Base-by-base conservation (phyloP, 2,888 invertebrate genomes). In the Chelonus formosanus region DNA sequence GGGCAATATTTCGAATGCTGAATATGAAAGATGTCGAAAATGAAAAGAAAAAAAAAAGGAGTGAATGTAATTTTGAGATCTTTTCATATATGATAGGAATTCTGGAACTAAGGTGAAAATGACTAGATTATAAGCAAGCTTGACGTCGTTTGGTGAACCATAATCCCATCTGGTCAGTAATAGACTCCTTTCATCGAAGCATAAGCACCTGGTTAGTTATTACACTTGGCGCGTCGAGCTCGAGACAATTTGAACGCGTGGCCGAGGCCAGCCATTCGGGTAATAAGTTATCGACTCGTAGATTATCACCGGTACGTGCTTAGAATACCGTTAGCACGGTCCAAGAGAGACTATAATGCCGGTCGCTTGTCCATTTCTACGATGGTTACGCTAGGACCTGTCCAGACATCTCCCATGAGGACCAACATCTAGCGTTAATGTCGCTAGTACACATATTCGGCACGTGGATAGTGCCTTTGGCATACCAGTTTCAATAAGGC, bases 231-330 rank as follows among this genome's bases (percentile, higher is more conserved):
- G 50, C 59, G 58, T 57, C 47, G 67, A 55, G 64, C 62, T 59
- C 57, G 67, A 61, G 67, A 71, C 72, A 73, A 73, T 71, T 73
- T 71, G 67, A 63, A 58, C 66, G 66, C 67, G 66, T 60, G 63
- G 65, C 63, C 63, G 5, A 35, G 32, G 52, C 40, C 45, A 31
- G 67, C 71, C 64, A 72, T 72, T 70, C 69, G 65, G 63, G 56
- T 66, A 71, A 71, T 73, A 73, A 73, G 72, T 71, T 73, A 73
- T 73, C 72, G 72, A 71, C 72, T 73, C 70, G 71, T 71, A 73
- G 72, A 73, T 73, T 73, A 73, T 73, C 70, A 65, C 56, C 50
- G 63, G 67, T 60, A 73, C 72, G 72, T 73, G 72, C 70, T 66
- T 62, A 55, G 71, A 71, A 73, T 71, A 70, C 67, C 65, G 64